These are phyloP conservation scores for Eupeodes luniger DNA, from an alignment of 2,888 invertebrate species.

Conservation along the genomic window DNA sequence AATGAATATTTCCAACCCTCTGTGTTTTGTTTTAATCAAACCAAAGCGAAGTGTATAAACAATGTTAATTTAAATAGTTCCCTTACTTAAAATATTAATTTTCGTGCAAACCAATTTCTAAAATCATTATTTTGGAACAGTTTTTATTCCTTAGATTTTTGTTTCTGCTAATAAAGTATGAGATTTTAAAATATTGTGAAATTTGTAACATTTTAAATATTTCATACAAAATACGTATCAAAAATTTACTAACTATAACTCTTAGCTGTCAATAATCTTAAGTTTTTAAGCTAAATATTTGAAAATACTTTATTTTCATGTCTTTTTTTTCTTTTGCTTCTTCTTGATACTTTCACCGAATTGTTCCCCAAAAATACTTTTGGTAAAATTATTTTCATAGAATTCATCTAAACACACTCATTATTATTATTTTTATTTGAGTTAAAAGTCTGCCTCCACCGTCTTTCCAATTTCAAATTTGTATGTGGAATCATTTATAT, in stretches of 20 bases:
- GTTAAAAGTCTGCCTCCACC: not conserved
- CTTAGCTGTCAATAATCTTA: not conserved
- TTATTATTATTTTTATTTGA: not conserved
- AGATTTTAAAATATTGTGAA: too few relatives aligned
- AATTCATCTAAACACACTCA: slow-evolving; percentile 29
- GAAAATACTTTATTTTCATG: not conserved
- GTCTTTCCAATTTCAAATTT: not conserved
- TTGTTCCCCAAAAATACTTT: not conserved
- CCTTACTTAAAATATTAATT: too few relatives aligned
- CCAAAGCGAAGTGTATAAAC: too few relatives aligned
- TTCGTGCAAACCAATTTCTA: too few relatives aligned
- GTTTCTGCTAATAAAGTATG: too few relatives aligned
- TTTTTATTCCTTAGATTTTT: too few relatives aligned
- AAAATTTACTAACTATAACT: not conserved
- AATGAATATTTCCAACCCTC: too few relatives aligned
- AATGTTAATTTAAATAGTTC: too few relatives aligned
- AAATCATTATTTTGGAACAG: too few relatives aligned
- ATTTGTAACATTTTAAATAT: too few relatives aligned
- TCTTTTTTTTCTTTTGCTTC: not conserved
- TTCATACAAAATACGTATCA: not conserved
- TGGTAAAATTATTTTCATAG: not conserved
- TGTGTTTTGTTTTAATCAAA: too few relatives aligned
- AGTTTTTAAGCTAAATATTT: not conserved
- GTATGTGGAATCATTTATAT: not conserved
- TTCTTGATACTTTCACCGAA: not conserved